Percentiles rank a stretch among this genome's conserved stretches.
Conservation (phyloP, 2,113 vertebrate species). For the Amphiprion ocellaris region DNA sequence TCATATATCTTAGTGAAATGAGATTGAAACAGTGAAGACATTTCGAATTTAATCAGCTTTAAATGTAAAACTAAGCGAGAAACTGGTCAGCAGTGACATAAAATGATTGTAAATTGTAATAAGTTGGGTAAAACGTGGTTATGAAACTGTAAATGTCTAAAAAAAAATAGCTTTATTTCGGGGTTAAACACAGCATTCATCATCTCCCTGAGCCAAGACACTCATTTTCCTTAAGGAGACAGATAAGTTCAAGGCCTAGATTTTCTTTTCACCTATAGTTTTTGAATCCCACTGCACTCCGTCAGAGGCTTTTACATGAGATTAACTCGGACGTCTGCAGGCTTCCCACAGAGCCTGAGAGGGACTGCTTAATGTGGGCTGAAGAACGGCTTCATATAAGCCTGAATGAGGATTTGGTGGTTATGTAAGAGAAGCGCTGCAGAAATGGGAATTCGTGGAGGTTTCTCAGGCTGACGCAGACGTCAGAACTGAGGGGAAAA, state of each 20-base stretch:
- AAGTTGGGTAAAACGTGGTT: too few relatives aligned
- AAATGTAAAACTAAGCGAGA: too few relatives aligned
- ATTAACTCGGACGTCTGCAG: conserved; percentile 54
- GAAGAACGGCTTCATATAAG: conserved; percentile 58
- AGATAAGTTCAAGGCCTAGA: neutral
- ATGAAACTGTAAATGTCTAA: too few relatives aligned
- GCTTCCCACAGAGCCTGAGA: conserved; percentile 43
- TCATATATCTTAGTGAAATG: too few relatives aligned
- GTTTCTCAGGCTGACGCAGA: conserved; percentile 47
- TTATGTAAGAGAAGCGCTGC: conserved; percentile 65
- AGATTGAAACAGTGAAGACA: too few relatives aligned
- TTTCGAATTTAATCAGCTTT: too few relatives aligned
- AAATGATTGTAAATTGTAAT: too few relatives aligned
- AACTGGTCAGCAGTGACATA: too few relatives aligned
- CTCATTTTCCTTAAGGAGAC: neutral
- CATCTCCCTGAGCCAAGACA: neutral
- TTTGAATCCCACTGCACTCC: conserved; percentile 26
- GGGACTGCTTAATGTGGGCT: conserved; percentile 50
- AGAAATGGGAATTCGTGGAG: conserved; percentile 39
- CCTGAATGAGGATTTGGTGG: conserved; percentile 64
- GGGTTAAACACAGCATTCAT: neutral
- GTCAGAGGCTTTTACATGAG: conserved; percentile 47
- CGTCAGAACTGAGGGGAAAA: neutral
- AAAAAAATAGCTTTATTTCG: too few relatives aligned
- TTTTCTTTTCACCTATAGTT: conserved; percentile 6